Conservation (phyloP, 53 echinoderm and acorn worm species). For the Paracentrotus lividus region DNA sequence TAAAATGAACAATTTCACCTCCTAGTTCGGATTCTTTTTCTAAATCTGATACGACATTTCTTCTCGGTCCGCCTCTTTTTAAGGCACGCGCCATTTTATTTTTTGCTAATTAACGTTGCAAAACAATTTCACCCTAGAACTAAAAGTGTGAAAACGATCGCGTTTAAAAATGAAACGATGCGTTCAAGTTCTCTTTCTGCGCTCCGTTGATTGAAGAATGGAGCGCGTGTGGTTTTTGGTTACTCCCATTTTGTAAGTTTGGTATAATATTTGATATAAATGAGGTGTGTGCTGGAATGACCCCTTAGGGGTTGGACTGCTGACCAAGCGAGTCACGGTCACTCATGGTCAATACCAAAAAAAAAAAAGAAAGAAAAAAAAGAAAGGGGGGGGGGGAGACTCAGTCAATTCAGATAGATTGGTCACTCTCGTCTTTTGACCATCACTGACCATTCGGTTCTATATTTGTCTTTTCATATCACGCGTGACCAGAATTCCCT, state of each 20-base stretch:
- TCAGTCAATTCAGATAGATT: neutral
- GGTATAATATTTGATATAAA: neutral
- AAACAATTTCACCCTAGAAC: conserved; percentile 55
- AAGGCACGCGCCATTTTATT: conserved; percentile 3
- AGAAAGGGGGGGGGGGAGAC: no score
- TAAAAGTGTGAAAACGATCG: neutral
- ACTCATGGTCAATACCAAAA: neutral
- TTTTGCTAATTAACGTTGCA: conserved; percentile 54
- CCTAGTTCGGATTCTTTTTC: conserved; percentile 57
- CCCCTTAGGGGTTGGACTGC: conserved; percentile 13
- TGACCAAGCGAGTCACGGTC: conserved; percentile 25
- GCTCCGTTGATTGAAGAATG: conserved; percentile 6
- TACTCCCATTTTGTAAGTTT: neutral
- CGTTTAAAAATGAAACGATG: neutral
- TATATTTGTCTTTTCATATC: conserved; percentile 48
- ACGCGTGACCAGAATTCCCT: conserved; percentile 33
- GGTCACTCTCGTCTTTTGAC: conserved; percentile 19
- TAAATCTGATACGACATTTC: conserved; percentile 50
- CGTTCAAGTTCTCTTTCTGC: neutral
- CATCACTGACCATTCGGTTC: neutral
- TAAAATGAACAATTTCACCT: conserved; percentile 67
- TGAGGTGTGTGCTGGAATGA: neutral
- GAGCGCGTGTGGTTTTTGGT: neutral
- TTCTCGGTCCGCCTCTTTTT: conserved; percentile 54
- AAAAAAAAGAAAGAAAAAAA: no score